Conservation (phyloP, 2,113 vertebrate species). For the Chionomys nivalis region DNA sequence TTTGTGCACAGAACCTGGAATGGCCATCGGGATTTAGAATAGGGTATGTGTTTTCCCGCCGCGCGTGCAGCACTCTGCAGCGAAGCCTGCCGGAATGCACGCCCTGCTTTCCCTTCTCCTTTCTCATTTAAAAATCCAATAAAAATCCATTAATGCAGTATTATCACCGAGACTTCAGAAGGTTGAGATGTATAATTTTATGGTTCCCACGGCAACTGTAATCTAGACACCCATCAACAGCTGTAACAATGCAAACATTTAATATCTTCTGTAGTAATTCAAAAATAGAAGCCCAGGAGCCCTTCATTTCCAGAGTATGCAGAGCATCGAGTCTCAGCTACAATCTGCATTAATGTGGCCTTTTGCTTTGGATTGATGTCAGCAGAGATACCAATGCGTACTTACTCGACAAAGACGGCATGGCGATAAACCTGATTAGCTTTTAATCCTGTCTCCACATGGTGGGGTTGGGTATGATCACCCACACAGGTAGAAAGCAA, state of each 20-base stretch:
- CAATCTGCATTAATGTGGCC: conserved; percentile 61
- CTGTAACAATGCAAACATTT: conserved; percentile 71
- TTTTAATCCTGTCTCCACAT: conserved; percentile 31
- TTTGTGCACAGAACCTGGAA: conserved; percentile 26
- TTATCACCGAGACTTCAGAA: conserved; percentile 78
- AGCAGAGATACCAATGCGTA: conserved; percentile 36
- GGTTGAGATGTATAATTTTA: conserved; percentile 72
- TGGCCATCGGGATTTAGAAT: conserved; percentile 18
- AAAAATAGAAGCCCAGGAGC: conserved; percentile 67
- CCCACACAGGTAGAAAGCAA: conserved; percentile 19
- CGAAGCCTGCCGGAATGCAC: conserved; percentile 64
- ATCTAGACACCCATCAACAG: conserved; percentile 74
- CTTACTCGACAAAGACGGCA: conserved; percentile 56
- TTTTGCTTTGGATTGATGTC: conserved; percentile 61
- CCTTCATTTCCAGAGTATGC: conserved; percentile 69
- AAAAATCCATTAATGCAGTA: conserved; percentile 76
- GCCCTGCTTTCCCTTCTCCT: conserved; percentile 71
- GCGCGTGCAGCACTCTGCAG: neutral
- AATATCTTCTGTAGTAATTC: conserved; percentile 74
- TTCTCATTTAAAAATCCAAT: conserved; percentile 81
- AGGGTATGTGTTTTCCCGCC: neutral
- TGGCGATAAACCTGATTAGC: conserved; percentile 53
- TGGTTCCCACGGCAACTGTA: conserved; percentile 72
- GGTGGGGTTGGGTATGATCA: conserved; percentile 19
- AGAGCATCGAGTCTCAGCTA: conserved; percentile 50